Evolutionary conservation across 2,113 vertebrate genomes (phyloP).

Genomic region (Atrichornis clamosus): DNA sequence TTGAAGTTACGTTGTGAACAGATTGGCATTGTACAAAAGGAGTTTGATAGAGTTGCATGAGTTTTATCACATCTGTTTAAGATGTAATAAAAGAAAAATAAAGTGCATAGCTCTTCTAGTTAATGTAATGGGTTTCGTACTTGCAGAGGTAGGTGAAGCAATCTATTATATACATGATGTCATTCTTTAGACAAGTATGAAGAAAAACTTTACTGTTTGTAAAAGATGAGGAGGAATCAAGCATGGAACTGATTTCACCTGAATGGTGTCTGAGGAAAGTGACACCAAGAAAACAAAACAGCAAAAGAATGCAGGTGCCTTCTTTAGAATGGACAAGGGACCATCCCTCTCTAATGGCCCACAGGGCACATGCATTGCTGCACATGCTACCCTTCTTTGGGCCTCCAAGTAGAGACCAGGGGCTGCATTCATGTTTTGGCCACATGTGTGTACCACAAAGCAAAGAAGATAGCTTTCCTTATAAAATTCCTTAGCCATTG

Average conservation of each 20-base stretch:
- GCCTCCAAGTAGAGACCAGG: neutral
- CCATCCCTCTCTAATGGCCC: neutral
- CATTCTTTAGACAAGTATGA: neutral
- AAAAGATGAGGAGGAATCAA: neutral
- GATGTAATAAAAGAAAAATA: conserved; percentile 15
- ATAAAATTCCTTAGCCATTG: neutral
- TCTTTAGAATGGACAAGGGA: neutral
- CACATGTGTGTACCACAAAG: neutral
- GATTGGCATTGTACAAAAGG: neutral
- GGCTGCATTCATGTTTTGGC: neutral
- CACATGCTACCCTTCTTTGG: neutral
- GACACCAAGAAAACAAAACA: neutral
- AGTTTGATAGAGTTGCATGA: neutral
- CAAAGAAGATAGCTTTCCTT: neutral
- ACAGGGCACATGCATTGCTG: neutral
- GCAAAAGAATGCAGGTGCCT: neutral
- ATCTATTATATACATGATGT: neutral
- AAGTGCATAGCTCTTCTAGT: neutral
- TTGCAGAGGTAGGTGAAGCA: neutral
- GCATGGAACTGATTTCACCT: neutral
- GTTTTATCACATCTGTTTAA: conserved; percentile 36
- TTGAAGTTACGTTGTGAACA: conserved; percentile 22
- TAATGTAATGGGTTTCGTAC: neutral
- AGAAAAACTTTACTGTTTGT: neutral
- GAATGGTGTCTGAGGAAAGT: neutral